These are phyloP conservation scores for Melolontha melolontha DNA, from an alignment of 2,888 invertebrate species.

Conservation along the genomic window DNA sequence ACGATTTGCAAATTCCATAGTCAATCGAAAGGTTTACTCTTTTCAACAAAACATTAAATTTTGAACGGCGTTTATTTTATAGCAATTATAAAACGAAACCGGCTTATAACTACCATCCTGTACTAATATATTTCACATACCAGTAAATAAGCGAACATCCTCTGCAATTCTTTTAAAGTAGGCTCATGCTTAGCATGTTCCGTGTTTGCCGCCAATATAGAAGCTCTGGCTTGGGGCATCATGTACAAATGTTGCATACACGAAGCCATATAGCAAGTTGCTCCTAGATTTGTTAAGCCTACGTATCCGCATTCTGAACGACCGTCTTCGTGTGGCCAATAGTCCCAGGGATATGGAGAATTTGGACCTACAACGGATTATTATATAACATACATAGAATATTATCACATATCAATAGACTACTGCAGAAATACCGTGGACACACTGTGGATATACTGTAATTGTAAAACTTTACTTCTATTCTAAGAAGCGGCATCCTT, in stretches of 20 bases:
- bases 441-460: too few relatives aligned
- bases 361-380: constrained; percentile 72
- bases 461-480: too few relatives aligned
- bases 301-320: constrained; percentile 95
- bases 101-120: too few relatives aligned
- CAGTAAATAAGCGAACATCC: constrained; percentile 95
- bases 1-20: too few relatives aligned
- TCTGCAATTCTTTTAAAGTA: constrained; percentile 87
- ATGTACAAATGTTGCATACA: constrained; percentile 97
- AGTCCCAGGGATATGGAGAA: constrained; percentile 94
- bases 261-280: constrained; percentile 98
- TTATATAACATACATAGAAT: too few relatives aligned
- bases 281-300: constrained; percentile 93
- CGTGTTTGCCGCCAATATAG: constrained; percentile 82
- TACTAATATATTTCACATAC: constrained; percentile 62
- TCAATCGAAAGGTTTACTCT: too few relatives aligned
- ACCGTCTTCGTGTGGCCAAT: constrained; percentile 97
- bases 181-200: constrained; percentile 82
- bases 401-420: constrained; percentile 3
- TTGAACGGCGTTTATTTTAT: too few relatives aligned
- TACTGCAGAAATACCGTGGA: background rate
- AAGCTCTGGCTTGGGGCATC: constrained; percentile 93
- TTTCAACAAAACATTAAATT: too few relatives aligned
- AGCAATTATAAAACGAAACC: too few relatives aligned
- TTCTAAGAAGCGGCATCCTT: too few relatives aligned